These are phyloP conservation scores for Fragum fragum DNA, from an alignment of 2,888 invertebrate species.

Conservation along the genomic window DNA sequence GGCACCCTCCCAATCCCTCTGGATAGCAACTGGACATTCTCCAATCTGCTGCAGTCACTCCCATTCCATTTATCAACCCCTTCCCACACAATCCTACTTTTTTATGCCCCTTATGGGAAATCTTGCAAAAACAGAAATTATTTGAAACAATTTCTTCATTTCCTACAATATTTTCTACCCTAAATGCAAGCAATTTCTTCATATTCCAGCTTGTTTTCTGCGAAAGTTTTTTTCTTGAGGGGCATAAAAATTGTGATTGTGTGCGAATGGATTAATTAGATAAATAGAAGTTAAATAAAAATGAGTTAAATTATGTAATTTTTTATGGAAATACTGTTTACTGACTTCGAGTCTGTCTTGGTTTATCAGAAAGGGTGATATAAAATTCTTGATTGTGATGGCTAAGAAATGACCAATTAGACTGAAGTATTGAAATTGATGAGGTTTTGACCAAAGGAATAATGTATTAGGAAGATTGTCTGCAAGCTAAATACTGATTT, in stretches of 20 bases:
- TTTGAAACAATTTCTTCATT: too few species aligned
- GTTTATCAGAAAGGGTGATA: neutral
- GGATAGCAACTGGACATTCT: neutral
- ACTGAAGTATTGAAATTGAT: constrained; percentile 11
- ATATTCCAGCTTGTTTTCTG: constrained; percentile 4
- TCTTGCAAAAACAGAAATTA: too few species aligned
- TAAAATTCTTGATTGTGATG: constrained; percentile 7
- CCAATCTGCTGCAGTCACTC: constrained; percentile 5
- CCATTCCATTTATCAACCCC: constrained; percentile 15
- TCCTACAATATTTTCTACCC: too few species aligned
- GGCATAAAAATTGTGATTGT: neutral
- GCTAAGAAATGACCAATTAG: constrained; percentile 11
- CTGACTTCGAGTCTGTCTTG: too few species aligned
- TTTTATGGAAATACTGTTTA: too few species aligned
- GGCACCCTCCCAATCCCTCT: constrained; percentile 14
- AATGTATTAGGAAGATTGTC: constrained; percentile 22
- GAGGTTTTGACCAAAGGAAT: constrained; percentile 25
- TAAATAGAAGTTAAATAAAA: neutral
- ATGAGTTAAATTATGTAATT: too few species aligned
- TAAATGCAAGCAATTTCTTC: constrained; percentile 5
- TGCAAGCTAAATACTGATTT: constrained; percentile 43
- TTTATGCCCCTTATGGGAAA: too few species aligned
- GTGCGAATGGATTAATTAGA: constrained; percentile 4
- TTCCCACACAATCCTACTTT: too few species aligned
- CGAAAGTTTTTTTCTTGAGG: neutral